These are phyloP conservation scores for Morone chrysops DNA, from an alignment of 2,113 vertebrate genomes.

Conservation along the genomic window DNA sequence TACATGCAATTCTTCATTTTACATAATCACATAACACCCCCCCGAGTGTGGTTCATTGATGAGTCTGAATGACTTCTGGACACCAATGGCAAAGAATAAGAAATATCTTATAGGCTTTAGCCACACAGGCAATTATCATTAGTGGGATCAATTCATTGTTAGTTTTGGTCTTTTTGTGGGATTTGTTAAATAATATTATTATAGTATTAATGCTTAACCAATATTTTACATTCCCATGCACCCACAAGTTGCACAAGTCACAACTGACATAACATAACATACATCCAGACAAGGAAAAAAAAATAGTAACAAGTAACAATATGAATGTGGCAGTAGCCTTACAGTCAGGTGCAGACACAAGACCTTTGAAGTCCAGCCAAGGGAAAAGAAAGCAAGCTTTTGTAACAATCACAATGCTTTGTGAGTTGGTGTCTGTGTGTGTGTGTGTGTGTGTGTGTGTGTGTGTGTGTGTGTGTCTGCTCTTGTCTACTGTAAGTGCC, in stretches of 20 bases:
- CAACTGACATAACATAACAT: neutral
- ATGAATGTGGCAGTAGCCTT: too few relatives aligned
- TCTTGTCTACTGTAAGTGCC: neutral
- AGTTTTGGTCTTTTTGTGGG: neutral
- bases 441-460: neutral
- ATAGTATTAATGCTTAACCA: too few relatives aligned
- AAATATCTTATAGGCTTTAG: neutral
- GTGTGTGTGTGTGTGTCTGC: too few relatives aligned
- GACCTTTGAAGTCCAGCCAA: constrained; percentile 5
- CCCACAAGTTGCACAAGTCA: neutral
- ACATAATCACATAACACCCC: too few relatives aligned
- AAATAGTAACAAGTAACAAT: neutral
- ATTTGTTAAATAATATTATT: too few relatives aligned
- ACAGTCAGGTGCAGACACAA: neutral
- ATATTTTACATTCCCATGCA: too few relatives aligned
- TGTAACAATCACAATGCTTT: constrained; percentile 6
- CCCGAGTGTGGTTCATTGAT: neutral
- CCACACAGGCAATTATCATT: neutral
- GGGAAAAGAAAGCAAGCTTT: constrained; percentile 3
- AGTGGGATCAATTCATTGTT: neutral
- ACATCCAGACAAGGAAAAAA: neutral
- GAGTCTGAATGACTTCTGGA: neutral
- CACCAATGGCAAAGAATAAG: neutral
- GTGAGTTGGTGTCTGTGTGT: neutral
- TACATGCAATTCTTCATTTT: too few relatives aligned